phyloP scores from a whole-genome alignment of 2,113 vertebrate genomes.

The Cyanistes caeruleus region DNA sequence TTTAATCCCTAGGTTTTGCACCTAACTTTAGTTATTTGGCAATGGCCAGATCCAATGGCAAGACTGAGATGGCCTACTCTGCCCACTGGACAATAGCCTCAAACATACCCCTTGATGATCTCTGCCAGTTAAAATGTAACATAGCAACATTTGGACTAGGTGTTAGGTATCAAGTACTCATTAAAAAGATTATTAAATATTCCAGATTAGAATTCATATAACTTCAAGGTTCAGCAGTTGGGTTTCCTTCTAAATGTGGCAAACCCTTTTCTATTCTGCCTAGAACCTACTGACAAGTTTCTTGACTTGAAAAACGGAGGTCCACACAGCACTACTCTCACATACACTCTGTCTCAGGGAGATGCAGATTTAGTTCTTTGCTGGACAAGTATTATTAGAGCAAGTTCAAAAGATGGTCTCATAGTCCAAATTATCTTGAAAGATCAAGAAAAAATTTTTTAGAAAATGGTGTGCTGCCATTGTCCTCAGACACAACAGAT shows the following conservation, averaged over 20 bases:
- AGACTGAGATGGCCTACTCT: neutral
- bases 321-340: neutral
- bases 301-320: neutral
- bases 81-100: neutral
- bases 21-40: neutral
- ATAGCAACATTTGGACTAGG: neutral
- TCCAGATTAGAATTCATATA: neutral
- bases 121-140: neutral
- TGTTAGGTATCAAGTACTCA: neutral
- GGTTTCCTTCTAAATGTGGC: neutral
- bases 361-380: neutral
- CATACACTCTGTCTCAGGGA: neutral
- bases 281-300: neutral
- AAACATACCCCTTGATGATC: neutral
- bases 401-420: neutral
- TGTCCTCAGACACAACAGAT: slow-evolving; percentile 15
- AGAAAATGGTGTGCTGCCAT: neutral
- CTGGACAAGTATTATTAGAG: neutral
- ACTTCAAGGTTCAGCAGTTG: neutral
- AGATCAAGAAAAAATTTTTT: slow-evolving; percentile 22
- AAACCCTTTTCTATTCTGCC: neutral
- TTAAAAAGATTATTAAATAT: neutral
- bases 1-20: neutral
- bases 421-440: slow-evolving; percentile 37
- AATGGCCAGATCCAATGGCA: neutral